These are phyloP conservation scores for Gryllus longicercus DNA, from an alignment of 2,888 invertebrate species.

Conservation along the genomic window DNA sequence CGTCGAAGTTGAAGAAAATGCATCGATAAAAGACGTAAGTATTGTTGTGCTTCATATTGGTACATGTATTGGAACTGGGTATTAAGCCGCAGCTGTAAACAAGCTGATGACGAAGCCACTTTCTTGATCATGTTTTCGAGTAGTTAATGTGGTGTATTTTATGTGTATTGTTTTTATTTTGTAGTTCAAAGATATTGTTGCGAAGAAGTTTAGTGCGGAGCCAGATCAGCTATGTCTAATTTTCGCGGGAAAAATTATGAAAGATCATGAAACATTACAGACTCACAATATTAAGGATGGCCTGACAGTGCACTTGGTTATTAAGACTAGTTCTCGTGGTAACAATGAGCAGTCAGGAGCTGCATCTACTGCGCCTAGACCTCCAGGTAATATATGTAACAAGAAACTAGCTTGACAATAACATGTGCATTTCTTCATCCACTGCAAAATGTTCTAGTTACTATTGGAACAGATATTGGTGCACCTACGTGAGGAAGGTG, in stretches of 20 bases:
- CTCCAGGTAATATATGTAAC: constrained; percentile 52
- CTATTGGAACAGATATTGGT: no score
- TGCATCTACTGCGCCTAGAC: constrained; percentile 54
- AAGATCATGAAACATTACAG: constrained; percentile 83
- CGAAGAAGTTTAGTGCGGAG: constrained; percentile 78
- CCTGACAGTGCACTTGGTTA: constrained; percentile 89
- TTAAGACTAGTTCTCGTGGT: constrained; percentile 57
- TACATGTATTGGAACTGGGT: not conserved
- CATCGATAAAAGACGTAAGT: constrained; percentile 79
- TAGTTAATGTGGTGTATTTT: not conserved
- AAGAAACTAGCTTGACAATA: not conserved
- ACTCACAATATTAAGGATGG: constrained; percentile 93
- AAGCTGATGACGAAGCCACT: constrained; percentile 34
- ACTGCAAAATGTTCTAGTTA: no score
- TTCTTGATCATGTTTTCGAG: constrained; percentile 18
- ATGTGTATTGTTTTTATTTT: constrained; percentile 45
- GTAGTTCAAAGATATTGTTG: constrained; percentile 80
- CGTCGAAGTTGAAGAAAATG: constrained; percentile 78
- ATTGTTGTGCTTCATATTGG: not conserved
- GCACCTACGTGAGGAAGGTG: no score
- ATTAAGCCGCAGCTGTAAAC: not conserved
- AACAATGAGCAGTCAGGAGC: constrained; percentile 47
- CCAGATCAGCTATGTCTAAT: constrained; percentile 90
- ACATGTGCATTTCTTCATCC: not conserved
- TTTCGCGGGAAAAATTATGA: constrained; percentile 97